These are phyloP conservation scores for Drosophila hamatofila DNA, from an alignment of 2,888 invertebrate species.

Conservation along the genomic window DNA sequence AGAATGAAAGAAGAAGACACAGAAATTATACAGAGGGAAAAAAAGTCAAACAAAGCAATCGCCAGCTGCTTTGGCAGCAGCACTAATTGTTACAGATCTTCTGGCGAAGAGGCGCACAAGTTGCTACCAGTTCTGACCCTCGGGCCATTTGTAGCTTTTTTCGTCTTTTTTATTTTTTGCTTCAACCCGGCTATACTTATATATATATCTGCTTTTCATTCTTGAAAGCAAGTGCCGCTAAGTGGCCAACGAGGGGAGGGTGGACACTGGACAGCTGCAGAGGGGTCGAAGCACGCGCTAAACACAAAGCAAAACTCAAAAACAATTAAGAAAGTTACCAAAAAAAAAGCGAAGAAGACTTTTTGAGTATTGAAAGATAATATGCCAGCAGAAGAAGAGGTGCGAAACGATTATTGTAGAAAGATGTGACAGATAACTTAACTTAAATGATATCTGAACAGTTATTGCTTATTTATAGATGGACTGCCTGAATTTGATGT, in stretches of 20 bases:
- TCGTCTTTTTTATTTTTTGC: conserved; percentile 27
- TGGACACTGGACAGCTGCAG: conserved; percentile 32
- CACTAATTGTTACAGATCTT: conserved; percentile 82
- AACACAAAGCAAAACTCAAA: conserved; percentile 48
- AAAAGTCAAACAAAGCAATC: conserved; percentile 67
- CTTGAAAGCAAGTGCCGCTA: conserved; percentile 77
- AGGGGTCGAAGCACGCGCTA: conserved; percentile 58
- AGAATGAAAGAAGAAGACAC: not conserved
- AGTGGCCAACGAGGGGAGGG: conserved; percentile 62
- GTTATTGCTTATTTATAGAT: not conserved
- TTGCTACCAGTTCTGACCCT: conserved; percentile 74
- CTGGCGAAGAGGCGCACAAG: conserved; percentile 72
- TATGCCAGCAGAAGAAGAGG: conserved; percentile 4
- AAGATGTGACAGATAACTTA: not conserved
- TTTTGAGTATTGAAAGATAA: conserved; percentile 33
- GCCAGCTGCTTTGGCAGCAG: conserved; percentile 57
- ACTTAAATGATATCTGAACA: not conserved
- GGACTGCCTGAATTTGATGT: not conserved
- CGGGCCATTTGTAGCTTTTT: conserved; percentile 35
- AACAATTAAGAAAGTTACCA: conserved; percentile 50
- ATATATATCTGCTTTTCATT: conserved; percentile 30
- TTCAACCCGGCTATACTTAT: conserved; percentile 13
- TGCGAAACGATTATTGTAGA: conserved; percentile 4
- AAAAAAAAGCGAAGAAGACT: not conserved
- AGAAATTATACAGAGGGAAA: conserved; percentile 5